Conservation (phyloP, 2,797 vertebrate genomes). For the Pangasius mekongensis region DNA sequence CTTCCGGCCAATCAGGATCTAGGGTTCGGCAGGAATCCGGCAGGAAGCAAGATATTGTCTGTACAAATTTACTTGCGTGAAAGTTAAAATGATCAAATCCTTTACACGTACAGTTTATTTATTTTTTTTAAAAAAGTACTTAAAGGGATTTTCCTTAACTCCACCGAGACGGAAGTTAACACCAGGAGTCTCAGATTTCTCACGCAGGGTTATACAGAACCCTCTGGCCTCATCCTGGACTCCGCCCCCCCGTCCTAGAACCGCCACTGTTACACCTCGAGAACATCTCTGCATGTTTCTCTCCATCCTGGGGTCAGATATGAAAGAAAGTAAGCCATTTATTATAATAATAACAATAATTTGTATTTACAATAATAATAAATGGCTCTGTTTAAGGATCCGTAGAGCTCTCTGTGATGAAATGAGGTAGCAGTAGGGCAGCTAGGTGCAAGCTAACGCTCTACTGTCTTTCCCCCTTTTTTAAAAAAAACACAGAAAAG, state of each 20-base stretch:
- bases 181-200: background rate
- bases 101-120: background rate
- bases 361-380: background rate
- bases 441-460: slow-evolving; percentile 20
- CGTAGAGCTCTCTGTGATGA: background rate
- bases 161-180: background rate
- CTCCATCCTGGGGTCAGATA: background rate
- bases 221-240: background rate
- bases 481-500: background rate
- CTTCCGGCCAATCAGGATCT: background rate
- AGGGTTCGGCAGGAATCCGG: no score
- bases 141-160: background rate
- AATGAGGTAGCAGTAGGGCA: background rate
- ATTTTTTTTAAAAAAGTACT: no score
- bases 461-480: background rate
- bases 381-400: background rate
- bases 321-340: background rate
- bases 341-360: background rate
- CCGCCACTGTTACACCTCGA: background rate
- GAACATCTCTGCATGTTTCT: slow-evolving; percentile 2
- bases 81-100: background rate
- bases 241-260: background rate
- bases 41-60: background rate
- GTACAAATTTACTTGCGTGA: background rate
- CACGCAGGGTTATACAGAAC: background rate